Evolutionary conservation across 1,140 invertebrate genomes (phyloP).

Genomic region (Papilio glaucus): DNA sequence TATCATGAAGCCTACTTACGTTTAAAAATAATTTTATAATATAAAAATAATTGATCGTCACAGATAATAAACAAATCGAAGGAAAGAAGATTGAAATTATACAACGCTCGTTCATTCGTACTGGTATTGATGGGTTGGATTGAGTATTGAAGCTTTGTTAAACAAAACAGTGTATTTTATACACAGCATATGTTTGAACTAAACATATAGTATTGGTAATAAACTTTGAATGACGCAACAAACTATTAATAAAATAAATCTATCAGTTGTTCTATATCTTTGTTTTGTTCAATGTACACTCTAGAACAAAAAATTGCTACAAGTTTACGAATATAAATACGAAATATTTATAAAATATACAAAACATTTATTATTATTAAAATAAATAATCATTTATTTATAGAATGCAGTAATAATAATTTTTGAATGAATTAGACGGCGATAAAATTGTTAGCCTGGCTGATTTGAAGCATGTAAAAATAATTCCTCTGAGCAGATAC

Average conservation of each 20-base stretch:
- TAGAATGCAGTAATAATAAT: background rate
- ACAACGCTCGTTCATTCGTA: background rate
- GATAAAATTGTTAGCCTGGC: background rate
- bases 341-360: conserved; percentile 1
- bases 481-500: conserved; percentile 25
- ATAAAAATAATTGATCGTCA: background rate
- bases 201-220: background rate
- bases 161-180: conserved; percentile 35
- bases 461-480: conserved; percentile 25
- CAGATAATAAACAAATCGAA: conserved; percentile 7
- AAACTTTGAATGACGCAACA: conserved; percentile 36
- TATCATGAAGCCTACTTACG: conserved; percentile 19
- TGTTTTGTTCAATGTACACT: conserved; percentile 6
- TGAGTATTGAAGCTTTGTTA: background rate
- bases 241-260: conserved; percentile 26
- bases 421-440: background rate
- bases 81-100: conserved; percentile 12
- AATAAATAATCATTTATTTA: background rate
- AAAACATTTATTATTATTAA: conserved; percentile 7
- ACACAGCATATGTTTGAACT: conserved; percentile 26
- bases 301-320: background rate
- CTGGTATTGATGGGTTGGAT: conserved; percentile 26
- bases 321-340: background rate
- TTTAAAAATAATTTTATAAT: background rate
- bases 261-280: conserved; percentile 5